These are phyloP conservation scores for Drosophila bocqueti DNA, from an alignment of 1,140 invertebrate species.

Conservation along the genomic window DNA sequence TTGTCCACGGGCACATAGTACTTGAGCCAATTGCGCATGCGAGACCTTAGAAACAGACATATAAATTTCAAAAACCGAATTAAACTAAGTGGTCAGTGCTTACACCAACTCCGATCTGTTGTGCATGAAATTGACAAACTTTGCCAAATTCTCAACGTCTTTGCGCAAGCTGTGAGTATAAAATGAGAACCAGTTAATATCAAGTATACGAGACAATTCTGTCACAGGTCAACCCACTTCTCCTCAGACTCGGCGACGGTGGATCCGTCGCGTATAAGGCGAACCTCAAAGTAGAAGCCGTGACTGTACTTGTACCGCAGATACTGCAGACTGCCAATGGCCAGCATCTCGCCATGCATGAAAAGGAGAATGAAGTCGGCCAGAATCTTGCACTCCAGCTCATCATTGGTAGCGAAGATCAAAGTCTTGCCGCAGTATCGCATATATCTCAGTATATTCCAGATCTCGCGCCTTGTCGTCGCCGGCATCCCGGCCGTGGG, in stretches of 20 bases:
- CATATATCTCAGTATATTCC: constrained; percentile 71
- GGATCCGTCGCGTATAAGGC: constrained; percentile 61
- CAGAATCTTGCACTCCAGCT: constrained; percentile 97
- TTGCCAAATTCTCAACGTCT: constrained; percentile 71
- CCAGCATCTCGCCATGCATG: constrained; percentile 91
- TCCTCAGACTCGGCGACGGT: constrained; percentile 58
- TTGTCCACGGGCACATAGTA: constrained; percentile 74
- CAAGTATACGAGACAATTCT: not conserved
- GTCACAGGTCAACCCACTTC: constrained; percentile 51
- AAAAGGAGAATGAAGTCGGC: constrained; percentile 97
- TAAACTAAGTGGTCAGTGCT: constrained; percentile 10
- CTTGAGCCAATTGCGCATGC: constrained; percentile 67
- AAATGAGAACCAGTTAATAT: not conserved
- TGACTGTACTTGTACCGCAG: constrained; percentile 71
- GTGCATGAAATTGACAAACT: constrained; percentile 72
- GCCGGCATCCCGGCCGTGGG: constrained; percentile 68
- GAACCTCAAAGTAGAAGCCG: constrained; percentile 74
- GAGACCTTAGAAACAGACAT: constrained; percentile 19
- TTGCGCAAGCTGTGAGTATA: constrained; percentile 55
- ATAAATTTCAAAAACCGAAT: not conserved
- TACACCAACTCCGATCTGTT: constrained; percentile 73
- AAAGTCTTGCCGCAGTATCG: constrained; percentile 88
- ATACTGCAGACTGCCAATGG: constrained; percentile 87
- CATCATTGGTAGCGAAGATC: constrained; percentile 96
- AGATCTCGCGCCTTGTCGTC: constrained; percentile 67